A percentile compares a stretch with the other conserved stretches of the same genome.
Conservation (phyloP, 2,113 vertebrate species). For the Sorex fumeus region DNA sequence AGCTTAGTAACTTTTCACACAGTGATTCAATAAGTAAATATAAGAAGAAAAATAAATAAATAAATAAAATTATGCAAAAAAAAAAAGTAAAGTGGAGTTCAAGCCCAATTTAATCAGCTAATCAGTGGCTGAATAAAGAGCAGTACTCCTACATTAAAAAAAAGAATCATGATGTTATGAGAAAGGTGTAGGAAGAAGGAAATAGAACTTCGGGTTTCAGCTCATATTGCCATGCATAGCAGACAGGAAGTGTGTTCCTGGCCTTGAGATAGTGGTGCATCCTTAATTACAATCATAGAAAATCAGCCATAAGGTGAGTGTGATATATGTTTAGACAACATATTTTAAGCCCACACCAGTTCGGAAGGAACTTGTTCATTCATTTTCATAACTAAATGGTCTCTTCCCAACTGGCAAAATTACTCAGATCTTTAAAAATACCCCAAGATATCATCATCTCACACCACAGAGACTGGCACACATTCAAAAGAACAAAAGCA, state of each 20-base stretch:
- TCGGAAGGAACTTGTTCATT: background rate
- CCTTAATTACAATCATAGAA: background rate
- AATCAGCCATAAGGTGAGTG: background rate
- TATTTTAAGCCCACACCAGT: background rate
- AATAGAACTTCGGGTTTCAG: background rate
- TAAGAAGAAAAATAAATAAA: no score
- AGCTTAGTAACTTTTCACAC: no score
- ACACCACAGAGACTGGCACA: no score
- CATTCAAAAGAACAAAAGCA: no score
- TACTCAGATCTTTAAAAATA: background rate
- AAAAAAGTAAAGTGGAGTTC: no score
- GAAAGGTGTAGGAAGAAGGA: background rate
- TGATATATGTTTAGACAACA: background rate
- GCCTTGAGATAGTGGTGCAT: background rate
- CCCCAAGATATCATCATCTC: no score
- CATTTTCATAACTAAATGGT: constrained; percentile 24
- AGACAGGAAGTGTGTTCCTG: background rate
- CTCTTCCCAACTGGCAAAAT: background rate
- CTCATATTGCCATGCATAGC: background rate
- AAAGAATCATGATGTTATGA: background rate
- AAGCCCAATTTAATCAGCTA: no score
- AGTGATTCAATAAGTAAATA: no score
- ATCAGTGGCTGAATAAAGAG: no score
- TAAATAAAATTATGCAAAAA: no score
- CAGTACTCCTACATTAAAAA: no score